phyloP scores from a whole-genome alignment of 2,888 invertebrate species.

The Camponotus fellah region DNA sequence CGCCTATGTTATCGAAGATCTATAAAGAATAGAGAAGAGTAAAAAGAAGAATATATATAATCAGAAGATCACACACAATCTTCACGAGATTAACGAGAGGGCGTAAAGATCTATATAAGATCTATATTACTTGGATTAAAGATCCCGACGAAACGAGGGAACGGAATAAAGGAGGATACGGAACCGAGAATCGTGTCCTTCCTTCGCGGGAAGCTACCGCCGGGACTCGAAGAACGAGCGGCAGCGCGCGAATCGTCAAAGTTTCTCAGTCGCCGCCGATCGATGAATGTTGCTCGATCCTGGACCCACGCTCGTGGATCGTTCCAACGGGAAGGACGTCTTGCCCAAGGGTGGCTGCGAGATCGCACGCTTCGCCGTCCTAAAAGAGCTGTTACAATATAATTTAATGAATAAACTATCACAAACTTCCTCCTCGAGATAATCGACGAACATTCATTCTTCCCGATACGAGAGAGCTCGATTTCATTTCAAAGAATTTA shows the following conservation, averaged over 20 bases:
- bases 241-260: slow-evolving; percentile 85
- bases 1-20: slow-evolving; percentile 5
- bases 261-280: slow-evolving; percentile 80
- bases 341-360: slow-evolving; percentile 85
- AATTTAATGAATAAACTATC: slow-evolving; percentile 30
- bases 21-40: slow-evolving; percentile 5
- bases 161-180: slow-evolving; percentile 14
- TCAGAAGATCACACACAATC: neutral
- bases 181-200: slow-evolving; percentile 40
- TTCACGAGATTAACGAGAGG: neutral
- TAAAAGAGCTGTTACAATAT: slow-evolving; percentile 80
- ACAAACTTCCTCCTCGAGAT: slow-evolving; percentile 3
- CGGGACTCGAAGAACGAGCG: slow-evolving; percentile 84
- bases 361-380: slow-evolving; percentile 86
- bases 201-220: slow-evolving; percentile 71
- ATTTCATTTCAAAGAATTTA: neutral
- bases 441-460: slow-evolving; percentile 4
- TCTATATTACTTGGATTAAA: neutral
- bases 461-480: neutral
- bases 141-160: slow-evolving; percentile 6
- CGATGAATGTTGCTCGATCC: slow-evolving; percentile 68
- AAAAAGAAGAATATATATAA: slow-evolving; percentile 10
- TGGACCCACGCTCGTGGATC: slow-evolving; percentile 83
- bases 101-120: slow-evolving; percentile 9
- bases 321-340: slow-evolving; percentile 77